Percentiles rank a stretch among this genome's conserved stretches.
phyloP scores from a whole-genome alignment of 2,888 invertebrate species.

The Venusia cambrica region DNA sequence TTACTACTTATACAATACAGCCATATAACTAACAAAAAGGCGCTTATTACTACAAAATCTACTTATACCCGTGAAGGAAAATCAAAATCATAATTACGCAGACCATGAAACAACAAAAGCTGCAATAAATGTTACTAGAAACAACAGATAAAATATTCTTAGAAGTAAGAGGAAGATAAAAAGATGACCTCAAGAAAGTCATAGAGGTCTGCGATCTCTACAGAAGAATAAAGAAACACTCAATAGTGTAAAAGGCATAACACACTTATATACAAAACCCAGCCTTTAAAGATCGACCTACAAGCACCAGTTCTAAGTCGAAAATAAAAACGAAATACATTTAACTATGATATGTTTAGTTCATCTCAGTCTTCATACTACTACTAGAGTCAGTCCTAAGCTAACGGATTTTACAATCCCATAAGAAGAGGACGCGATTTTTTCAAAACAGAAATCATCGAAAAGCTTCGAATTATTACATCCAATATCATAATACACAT shows the following conservation, averaged over 20 bases:
- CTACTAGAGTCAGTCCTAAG: constrained; percentile 77
- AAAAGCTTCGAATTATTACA: constrained; percentile 71
- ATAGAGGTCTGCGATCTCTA: constrained; percentile 32
- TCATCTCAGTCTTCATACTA: constrained; percentile 79
- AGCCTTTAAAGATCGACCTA: constrained; percentile 79
- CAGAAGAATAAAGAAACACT: constrained; percentile 45
- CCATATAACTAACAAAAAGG: constrained; percentile 65
- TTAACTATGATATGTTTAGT: constrained; percentile 75
- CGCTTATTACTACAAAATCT: constrained; percentile 47
- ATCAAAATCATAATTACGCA: constrained; percentile 34
- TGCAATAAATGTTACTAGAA: neutral
- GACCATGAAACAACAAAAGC: constrained; percentile 28
- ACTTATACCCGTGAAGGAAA: constrained; percentile 41
- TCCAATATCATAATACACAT: constrained; percentile 75
- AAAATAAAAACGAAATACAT: constrained; percentile 73
- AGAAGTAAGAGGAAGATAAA: constrained; percentile 9
- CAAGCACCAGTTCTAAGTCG: constrained; percentile 80
- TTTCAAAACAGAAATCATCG: constrained; percentile 68
- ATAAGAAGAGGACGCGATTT: constrained; percentile 79
- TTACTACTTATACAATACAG: constrained; percentile 48
- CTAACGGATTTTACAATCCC: constrained; percentile 76
- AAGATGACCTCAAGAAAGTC: constrained; percentile 38
- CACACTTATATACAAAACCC: constrained; percentile 78
- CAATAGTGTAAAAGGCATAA: constrained; percentile 74
- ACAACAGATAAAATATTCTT: constrained; percentile 1